These are phyloP conservation scores for Ctenochaetus hawaiiensis DNA, from an alignment of 2,797 vertebrate species.

Conservation along the genomic window DNA sequence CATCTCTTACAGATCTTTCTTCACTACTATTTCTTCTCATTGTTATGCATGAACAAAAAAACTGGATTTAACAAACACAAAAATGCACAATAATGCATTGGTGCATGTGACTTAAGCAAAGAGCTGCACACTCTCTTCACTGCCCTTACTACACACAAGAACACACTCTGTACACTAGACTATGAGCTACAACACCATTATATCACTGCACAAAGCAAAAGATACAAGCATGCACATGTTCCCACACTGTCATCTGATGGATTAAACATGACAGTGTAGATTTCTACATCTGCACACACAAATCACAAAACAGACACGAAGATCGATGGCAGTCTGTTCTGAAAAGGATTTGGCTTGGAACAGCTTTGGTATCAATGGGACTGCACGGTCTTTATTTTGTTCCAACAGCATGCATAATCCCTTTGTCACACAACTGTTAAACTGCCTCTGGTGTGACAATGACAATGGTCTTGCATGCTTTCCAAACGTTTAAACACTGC, in stretches of 20 bases:
- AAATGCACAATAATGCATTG: not conserved
- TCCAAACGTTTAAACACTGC: not conserved
- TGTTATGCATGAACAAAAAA: too few species aligned
- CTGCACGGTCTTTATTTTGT: slow-evolving; percentile 4
- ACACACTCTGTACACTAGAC: slow-evolving; percentile 5
- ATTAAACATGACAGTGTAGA: slow-evolving; percentile 19
- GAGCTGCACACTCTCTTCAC: not conserved
- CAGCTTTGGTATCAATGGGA: slow-evolving; percentile 8
- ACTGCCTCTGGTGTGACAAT: not conserved
- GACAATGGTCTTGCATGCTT: slow-evolving; percentile 17
- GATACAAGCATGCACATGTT: slow-evolving; percentile 53
- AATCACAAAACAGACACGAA: not conserved
- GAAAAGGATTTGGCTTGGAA: slow-evolving; percentile 33
- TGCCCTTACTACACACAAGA: slow-evolving; percentile 13
- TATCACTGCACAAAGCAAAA: slow-evolving; percentile 49
- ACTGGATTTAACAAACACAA: not conserved
- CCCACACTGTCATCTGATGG: not conserved
- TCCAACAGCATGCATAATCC: slow-evolving; percentile 54
- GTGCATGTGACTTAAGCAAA: not conserved
- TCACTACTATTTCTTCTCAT: not conserved
- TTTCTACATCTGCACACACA: slow-evolving; percentile 23
- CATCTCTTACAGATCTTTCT: not conserved
- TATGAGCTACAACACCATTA: slow-evolving; percentile 18
- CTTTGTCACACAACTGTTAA: slow-evolving; percentile 19
- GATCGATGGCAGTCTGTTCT: not conserved